Conservation (phyloP, 2,888 invertebrate species). For the Pycnomerus fuliginosus region DNA sequence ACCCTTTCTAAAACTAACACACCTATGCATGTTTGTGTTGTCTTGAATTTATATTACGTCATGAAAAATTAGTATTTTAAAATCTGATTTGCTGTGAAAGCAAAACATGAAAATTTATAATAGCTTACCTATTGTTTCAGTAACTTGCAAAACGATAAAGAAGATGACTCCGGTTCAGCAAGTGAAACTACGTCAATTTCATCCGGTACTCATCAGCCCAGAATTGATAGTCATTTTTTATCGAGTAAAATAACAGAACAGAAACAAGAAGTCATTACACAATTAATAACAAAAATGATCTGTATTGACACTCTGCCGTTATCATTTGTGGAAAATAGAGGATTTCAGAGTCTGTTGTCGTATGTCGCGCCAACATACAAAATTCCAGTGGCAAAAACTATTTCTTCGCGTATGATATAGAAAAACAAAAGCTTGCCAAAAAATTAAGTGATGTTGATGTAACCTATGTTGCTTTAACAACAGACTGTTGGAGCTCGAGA, state of each 20-base stretch:
- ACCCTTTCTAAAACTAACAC: too few relatives aligned
- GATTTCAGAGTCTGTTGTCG: slow-evolving; percentile 6
- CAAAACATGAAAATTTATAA: too few relatives aligned
- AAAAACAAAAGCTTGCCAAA: slow-evolving; percentile 2
- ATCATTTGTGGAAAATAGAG: slow-evolving; percentile 18
- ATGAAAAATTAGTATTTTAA: too few relatives aligned
- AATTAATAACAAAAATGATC: slow-evolving; percentile 23
- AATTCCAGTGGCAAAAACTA: slow-evolving; percentile 2
- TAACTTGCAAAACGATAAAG: too few relatives aligned
- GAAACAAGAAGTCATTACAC: slow-evolving; percentile 20
- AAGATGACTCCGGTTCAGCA: too few relatives aligned
- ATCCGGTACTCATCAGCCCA: too few relatives aligned
- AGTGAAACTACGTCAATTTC: too few relatives aligned
- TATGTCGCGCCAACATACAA: slow-evolving; percentile 6
- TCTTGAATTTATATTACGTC: too few relatives aligned
- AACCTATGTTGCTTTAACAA: slow-evolving; percentile 23
- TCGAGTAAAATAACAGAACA: slow-evolving; percentile 15
- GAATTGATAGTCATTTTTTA: slow-evolving; percentile 7
- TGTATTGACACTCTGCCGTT: slow-evolving; percentile 18
- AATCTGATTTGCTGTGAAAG: too few relatives aligned
- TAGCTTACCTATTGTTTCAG: too few relatives aligned
- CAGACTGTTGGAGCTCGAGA: slow-evolving; percentile 34
- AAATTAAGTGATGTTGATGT: background rate
- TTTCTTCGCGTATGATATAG: slow-evolving; percentile 6
- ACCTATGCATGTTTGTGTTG: too few relatives aligned